Evolutionary conservation across 2,113 vertebrate species (phyloP).

Genomic region (Scophthalmus maximus): DNA sequence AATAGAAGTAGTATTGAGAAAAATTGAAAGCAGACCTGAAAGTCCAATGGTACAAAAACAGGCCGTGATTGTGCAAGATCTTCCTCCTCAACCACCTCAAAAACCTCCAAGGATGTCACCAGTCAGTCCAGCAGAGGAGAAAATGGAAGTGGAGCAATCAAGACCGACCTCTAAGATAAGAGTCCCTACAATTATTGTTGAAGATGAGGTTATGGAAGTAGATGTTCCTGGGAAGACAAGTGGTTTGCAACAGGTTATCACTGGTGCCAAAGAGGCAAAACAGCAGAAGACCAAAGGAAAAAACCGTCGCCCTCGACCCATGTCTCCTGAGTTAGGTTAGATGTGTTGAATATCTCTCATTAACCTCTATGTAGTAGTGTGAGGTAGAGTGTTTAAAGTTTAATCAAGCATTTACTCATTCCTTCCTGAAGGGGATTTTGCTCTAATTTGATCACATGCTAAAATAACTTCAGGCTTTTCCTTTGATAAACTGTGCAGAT

Average conservation of each 20-base stretch:
- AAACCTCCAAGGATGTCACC: conserved; percentile 66
- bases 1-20: conserved; percentile 71
- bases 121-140: conserved; percentile 73
- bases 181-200: conserved; percentile 82
- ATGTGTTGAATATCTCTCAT: conserved; percentile 3
- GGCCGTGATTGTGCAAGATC: conserved; percentile 61
- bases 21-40: conserved; percentile 80
- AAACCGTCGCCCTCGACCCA: conserved; percentile 87
- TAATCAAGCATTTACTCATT: background rate
- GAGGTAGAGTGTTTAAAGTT: background rate
- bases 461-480: conserved; percentile 8
- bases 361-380: conserved; percentile 11
- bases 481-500: conserved; percentile 81
- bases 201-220: conserved; percentile 79
- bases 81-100: conserved; percentile 42
- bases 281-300: conserved; percentile 87
- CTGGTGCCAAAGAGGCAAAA: conserved; percentile 82
- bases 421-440: background rate
- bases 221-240: conserved; percentile 74
- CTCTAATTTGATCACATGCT: background rate
- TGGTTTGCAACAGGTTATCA: conserved; percentile 69
- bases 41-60: conserved; percentile 80
- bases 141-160: conserved; percentile 65
- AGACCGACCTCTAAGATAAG: conserved; percentile 57
- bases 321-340: conserved; percentile 93